Evolutionary conservation across 2,113 vertebrate genomes (phyloP).

Genomic region (Colinus virginianus): DNA sequence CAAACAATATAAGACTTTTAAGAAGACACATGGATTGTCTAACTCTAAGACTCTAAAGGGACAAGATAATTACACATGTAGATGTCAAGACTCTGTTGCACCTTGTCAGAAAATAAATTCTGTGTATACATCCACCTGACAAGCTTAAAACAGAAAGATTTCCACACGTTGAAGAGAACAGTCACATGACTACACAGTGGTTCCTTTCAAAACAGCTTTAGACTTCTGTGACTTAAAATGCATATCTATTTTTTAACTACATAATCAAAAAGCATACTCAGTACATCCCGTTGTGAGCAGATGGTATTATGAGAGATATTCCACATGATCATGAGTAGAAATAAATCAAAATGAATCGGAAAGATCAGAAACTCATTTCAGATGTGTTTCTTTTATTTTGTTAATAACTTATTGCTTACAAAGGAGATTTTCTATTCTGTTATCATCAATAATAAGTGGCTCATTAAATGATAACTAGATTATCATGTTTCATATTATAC

Average conservation of each 20-base stretch:
- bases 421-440: background rate
- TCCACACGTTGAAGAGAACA: background rate
- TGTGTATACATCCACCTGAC: background rate
- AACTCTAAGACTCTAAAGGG: background rate
- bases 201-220: background rate
- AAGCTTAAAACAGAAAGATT: background rate
- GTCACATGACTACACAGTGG: background rate
- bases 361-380: background rate
- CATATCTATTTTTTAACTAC: background rate
- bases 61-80: background rate
- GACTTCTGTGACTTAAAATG: background rate
- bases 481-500: background rate
- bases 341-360: background rate
- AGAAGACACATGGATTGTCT: background rate
- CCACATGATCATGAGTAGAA: background rate
- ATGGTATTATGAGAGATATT: background rate
- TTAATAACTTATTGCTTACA: background rate
- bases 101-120: background rate
- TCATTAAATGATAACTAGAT: background rate
- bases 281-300: background rate
- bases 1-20: background rate
- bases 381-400: background rate
- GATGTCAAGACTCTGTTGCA: background rate
- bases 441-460: background rate
- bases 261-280: background rate